Evolutionary conservation across 2,113 vertebrate species (phyloP).

Genomic region (Varanus komodoensis): DNA sequence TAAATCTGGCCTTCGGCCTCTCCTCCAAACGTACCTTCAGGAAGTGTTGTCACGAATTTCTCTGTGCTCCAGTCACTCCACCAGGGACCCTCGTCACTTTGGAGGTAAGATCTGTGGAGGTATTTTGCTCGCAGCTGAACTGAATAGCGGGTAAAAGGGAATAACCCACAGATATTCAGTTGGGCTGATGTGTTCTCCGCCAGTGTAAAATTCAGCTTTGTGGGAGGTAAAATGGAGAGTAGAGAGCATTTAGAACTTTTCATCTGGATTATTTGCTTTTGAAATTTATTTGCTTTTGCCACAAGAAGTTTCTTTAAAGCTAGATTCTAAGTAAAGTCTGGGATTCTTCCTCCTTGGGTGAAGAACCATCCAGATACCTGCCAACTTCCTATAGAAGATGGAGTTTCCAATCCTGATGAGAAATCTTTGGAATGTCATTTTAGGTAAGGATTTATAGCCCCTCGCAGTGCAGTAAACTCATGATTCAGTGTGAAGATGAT

Average conservation of each 20-base stretch:
- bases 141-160: slow-evolving; percentile 38
- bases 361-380: neutral
- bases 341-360: neutral
- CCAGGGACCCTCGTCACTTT: neutral
- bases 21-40: slow-evolving; percentile 15
- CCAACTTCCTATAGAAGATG: no score
- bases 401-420: no score
- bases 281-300: no score
- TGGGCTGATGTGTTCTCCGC: accelerated
- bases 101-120: neutral
- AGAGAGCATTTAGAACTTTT: neutral
- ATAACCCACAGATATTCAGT: slow-evolving; percentile 2
- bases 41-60: slow-evolving; percentile 13
- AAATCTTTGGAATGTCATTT: no score
- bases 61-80: slow-evolving; percentile 53
- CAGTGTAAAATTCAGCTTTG: neutral
- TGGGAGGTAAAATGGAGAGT: no score
- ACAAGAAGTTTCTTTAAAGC: neutral
- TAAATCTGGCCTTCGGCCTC: no score
- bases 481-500: no score
- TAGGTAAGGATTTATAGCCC: no score
- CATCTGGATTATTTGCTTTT: neutral
- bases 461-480: no score
- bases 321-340: neutral
- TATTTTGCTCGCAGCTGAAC: slow-evolving; percentile 34